Evolutionary conservation across 1,140 invertebrate genomes (phyloP).

Genomic region (Panagrolaimus sp.): DNA sequence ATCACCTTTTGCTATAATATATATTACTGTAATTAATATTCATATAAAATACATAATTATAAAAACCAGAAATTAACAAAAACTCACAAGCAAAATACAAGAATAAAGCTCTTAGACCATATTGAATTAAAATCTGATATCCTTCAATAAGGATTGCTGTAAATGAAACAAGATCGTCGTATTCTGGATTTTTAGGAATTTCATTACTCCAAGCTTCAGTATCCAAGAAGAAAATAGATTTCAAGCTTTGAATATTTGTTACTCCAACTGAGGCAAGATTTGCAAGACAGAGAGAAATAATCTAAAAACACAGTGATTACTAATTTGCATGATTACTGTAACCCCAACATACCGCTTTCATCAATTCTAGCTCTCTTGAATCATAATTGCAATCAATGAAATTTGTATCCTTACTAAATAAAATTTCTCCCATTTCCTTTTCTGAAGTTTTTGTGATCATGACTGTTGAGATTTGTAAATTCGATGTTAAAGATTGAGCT

Average conservation of each 20-base stretch:
- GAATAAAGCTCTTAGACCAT: neutral
- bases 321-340: no score
- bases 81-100: neutral
- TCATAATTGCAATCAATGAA: no score
- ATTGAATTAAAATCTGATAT: neutral
- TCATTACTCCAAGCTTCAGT: neutral
- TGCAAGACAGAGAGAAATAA: neutral
- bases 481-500: neutral
- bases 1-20: neutral
- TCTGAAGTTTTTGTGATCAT: neutral
- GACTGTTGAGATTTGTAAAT: neutral
- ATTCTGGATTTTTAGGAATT: neutral
- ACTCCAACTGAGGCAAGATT: neutral
- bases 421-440: neutral
- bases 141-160: neutral
- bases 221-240: neutral
- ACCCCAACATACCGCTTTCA: no score
- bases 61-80: neutral
- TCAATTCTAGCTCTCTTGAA: no score
- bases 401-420: neutral
- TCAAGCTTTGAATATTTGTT: neutral
- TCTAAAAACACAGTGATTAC: neutral
- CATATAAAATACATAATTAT: no score
- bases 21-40: neutral
- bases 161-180: neutral